Evolutionary conservation across 2,797 vertebrate genomes (phyloP).

Genomic region (Cuniculus paca): DNA sequence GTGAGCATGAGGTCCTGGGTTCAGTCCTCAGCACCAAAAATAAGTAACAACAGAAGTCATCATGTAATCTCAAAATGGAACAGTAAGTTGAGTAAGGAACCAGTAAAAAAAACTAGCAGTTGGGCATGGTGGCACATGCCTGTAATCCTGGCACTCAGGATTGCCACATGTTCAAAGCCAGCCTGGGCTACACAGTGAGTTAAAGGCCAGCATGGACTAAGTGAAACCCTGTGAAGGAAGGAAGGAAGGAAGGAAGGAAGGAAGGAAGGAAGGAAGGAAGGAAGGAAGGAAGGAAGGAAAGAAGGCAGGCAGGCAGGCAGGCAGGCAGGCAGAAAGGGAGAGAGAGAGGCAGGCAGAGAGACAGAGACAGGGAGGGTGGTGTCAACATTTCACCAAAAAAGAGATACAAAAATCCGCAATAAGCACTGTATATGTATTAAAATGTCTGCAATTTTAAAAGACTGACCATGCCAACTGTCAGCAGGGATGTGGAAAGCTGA

Average conservation of each 20-base stretch:
- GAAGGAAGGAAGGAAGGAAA: too few relatives aligned
- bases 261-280: too few relatives aligned
- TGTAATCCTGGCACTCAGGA: neutral
- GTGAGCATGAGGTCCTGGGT: neutral
- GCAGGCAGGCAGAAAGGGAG: too few relatives aligned
- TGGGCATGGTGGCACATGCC: neutral
- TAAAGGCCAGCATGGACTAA: neutral
- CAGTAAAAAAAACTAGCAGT: neutral
- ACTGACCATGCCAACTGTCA: neutral
- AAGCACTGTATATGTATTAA: neutral
- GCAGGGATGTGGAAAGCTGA: neutral
- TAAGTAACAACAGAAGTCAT: neutral
- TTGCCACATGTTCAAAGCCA: neutral
- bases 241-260: neutral
- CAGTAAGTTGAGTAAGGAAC: neutral
- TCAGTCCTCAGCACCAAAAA: neutral
- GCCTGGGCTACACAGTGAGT: neutral
- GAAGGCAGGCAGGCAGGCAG: too few relatives aligned
- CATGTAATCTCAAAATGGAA: neutral
- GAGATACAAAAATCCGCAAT: neutral
- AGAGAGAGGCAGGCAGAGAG: too few relatives aligned
- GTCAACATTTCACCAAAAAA: neutral
- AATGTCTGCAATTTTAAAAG: neutral
- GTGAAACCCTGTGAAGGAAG: neutral
- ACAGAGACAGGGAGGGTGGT: neutral